Evolutionary conservation across 2,113 vertebrate genomes (phyloP).

Genomic region (Rhizomys pruinosus): DNA sequence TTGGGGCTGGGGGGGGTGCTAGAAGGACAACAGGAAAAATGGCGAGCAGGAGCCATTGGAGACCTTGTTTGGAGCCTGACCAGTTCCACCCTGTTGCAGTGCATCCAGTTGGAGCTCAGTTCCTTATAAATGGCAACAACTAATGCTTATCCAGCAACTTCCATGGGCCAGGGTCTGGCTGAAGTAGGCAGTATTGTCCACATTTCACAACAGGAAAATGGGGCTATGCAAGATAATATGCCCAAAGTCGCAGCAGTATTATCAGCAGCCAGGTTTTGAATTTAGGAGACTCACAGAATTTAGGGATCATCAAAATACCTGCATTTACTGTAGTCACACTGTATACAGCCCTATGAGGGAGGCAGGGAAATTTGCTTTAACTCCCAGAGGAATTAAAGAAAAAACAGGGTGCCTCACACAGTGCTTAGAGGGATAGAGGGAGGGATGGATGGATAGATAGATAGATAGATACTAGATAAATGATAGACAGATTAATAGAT

Average conservation of each 20-base stretch:
- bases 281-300: not conserved
- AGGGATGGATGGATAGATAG: too few relatives aligned
- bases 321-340: not conserved
- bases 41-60: not conserved
- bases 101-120: not conserved
- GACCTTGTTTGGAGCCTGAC: not conserved
- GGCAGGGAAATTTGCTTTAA: not conserved
- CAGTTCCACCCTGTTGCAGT: not conserved
- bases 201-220: not conserved
- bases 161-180: not conserved
- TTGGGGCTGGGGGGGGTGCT: too few relatives aligned
- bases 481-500: not conserved
- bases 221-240: not conserved
- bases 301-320: not conserved
- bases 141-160: not conserved
- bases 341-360: too few relatives aligned
- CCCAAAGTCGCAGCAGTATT: not conserved
- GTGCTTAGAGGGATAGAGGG: too few relatives aligned
- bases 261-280: not conserved
- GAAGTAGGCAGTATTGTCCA: not conserved
- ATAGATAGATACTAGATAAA: not conserved
- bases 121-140: too few relatives aligned
- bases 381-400: not conserved
- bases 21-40: too few relatives aligned
- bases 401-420: not conserved